Base-by-base conservation (phyloP, 2,888 invertebrate species). In the Venusia cambrica region DNA sequence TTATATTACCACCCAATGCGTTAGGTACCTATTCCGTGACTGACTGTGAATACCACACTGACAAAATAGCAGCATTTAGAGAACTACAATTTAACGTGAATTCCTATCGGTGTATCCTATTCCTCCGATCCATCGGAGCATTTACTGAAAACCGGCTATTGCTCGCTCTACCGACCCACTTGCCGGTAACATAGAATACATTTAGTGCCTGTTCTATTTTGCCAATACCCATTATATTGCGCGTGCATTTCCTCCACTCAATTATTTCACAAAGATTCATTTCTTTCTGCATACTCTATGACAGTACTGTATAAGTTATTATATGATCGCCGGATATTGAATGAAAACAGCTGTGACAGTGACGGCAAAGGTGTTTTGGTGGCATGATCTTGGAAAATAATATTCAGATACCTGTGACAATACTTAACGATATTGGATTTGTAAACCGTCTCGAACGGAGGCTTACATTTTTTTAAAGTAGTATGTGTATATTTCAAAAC, bases 121-220 rank as follows among this genome's bases (percentile, higher is more conserved):
- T n/a, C n/a, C 51, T 62, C 60, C 62, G 59, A 72, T 63, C 59
- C 69, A 74, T 62, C 51, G 67, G 46, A 71, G 73, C 73, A 71
- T 73, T 71, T 70, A 75, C 61, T 71, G 71, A 68, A 72, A 75
- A 69, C 61, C 58, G 60, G 68, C 61, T 71, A 77, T 73, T 75
- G 73, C 63, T 65, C 71, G 62, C 68, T 64, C 20, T n/a, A 15
- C 25, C 30, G 58, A 68, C 56, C 54, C 59, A 59, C 65, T 61
- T 63, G 57, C 62, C 60, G 57, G 56, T 57, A 61, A 53, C 52
- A 58, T 47, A 48, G 45, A 27, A 19, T 49, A 45, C 46, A 49
- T 18, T 27, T 27, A 18, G 18, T 27, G 12, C n/a, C n/a, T n/a
- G n/a, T n/a, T n/a, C n/a, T n/a, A n/a, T n/a, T n/a, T n/a, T n/a